These are phyloP conservation scores for Trochalopteron elliotii DNA, from an alignment of 2,113 vertebrate species.

Conservation along the genomic window DNA sequence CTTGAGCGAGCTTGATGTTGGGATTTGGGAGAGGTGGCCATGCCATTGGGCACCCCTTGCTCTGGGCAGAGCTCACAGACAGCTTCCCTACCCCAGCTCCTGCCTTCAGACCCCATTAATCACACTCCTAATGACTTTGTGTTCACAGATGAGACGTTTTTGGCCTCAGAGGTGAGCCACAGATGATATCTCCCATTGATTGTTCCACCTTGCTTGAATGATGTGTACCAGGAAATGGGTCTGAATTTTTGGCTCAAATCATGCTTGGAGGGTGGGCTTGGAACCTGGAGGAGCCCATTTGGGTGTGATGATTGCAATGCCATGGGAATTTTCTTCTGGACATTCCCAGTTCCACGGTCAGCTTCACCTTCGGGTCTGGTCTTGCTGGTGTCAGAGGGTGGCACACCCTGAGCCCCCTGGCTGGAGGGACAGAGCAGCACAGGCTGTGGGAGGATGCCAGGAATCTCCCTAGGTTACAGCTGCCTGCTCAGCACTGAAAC, in stretches of 20 bases:
- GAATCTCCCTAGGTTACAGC: background rate
- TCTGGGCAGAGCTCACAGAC: background rate
- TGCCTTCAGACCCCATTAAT: background rate
- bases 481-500: background rate
- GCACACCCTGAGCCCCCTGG: background rate
- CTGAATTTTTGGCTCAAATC: background rate
- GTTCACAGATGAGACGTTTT: background rate
- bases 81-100: background rate
- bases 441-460: background rate
- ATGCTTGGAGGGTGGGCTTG: background rate
- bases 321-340: background rate
- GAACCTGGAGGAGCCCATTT: background rate
- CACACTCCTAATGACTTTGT: background rate
- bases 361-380: background rate
- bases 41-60: fast-evolving
- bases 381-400: background rate
- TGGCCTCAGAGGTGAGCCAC: background rate
- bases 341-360: background rate
- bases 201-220: background rate
- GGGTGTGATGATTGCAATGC: background rate
- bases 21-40: background rate
- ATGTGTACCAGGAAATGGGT: background rate
- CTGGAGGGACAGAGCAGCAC: fast-evolving
- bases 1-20: fast-evolving
- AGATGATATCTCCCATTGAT: background rate